Evolutionary conservation across 2,888 invertebrate species (phyloP).

Genomic region (Myopa testacea): DNA sequence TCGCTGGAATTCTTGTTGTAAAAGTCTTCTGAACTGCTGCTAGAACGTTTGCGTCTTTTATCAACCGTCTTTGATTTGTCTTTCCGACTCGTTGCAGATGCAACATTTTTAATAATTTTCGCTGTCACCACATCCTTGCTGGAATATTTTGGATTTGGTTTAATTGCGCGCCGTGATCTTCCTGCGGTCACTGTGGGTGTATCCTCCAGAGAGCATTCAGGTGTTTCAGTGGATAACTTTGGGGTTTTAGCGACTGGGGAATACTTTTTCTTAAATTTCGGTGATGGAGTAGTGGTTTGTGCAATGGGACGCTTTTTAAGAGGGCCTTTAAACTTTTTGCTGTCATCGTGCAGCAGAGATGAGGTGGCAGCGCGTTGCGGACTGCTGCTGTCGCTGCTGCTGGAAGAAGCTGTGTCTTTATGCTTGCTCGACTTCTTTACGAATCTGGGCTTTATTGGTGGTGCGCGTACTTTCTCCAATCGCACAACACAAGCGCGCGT

Average conservation of each 20-base stretch:
- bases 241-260: constrained; percentile 9
- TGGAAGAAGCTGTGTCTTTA: constrained; percentile 1
- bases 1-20: constrained; percentile 52
- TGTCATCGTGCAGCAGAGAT: constrained; percentile 25
- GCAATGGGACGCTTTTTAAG: constrained; percentile 45
- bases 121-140: constrained; percentile 66
- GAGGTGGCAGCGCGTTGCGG: neutral
- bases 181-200: constrained; percentile 63
- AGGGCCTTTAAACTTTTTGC: constrained; percentile 47
- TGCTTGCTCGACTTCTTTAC: neutral
- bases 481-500: constrained; percentile 65
- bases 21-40: constrained; percentile 53
- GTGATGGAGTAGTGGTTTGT: constrained; percentile 24
- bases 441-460: constrained; percentile 19
- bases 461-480: constrained; percentile 58
- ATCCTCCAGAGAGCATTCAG: neutral
- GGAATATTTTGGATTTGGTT: constrained; percentile 67
- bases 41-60: constrained; percentile 45
- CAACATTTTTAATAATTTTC: constrained; percentile 54
- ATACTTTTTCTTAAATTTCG: constrained; percentile 18
- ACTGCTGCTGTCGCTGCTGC: constrained; percentile 14
- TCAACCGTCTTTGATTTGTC: neutral
- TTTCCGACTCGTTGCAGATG: constrained; percentile 43
- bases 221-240: constrained; percentile 9
- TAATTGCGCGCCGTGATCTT: constrained; percentile 65